Conservation (phyloP, 2,888 invertebrate genomes). For the Agonopterix subpropinquella region DNA sequence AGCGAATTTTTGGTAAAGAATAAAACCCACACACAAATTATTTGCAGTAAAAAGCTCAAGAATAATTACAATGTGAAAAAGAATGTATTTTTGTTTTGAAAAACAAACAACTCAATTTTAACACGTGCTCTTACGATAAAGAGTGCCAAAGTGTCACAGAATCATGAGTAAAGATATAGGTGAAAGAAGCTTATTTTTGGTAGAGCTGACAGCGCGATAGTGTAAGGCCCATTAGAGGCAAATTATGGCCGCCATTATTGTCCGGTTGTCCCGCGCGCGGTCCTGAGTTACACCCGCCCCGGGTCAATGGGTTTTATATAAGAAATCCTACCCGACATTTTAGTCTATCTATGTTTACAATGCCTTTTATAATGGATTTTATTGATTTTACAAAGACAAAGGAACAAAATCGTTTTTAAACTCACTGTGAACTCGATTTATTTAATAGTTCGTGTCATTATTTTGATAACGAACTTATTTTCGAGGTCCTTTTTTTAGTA, state of each 20-base stretch:
- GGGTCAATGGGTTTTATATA: slow-evolving; percentile 66
- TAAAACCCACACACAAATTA: too few species aligned
- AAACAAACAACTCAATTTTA: slow-evolving; percentile 10
- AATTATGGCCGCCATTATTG: slow-evolving; percentile 69
- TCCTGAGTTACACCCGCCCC: slow-evolving; percentile 57
- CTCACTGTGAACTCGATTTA: not conserved
- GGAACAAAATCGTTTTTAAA: not conserved
- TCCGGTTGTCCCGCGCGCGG: slow-evolving; percentile 59
- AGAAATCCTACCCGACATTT: slow-evolving; percentile 43
- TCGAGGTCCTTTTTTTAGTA: too few species aligned
- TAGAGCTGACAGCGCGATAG: slow-evolving; percentile 70
- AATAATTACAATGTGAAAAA: not conserved
- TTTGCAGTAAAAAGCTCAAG: too few species aligned
- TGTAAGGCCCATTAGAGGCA: slow-evolving; percentile 71
- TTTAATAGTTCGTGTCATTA: not conserved
- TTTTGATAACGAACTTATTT: too few species aligned
- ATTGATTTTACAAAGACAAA: not conserved
- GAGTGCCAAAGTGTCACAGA: slow-evolving; percentile 28
- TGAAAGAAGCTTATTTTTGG: slow-evolving; percentile 66
- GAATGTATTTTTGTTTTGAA: not conserved
- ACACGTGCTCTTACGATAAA: slow-evolving; percentile 27
- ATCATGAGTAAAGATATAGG: slow-evolving; percentile 43
- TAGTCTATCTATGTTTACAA: not conserved
- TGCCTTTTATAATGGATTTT: too few species aligned
- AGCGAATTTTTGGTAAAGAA: slow-evolving; percentile 64